A percentile compares a stretch with the other conserved stretches of the same genome.
phyloP scores from a whole-genome alignment of 2,113 vertebrate genomes.

The Crotalus helleri region DNA sequence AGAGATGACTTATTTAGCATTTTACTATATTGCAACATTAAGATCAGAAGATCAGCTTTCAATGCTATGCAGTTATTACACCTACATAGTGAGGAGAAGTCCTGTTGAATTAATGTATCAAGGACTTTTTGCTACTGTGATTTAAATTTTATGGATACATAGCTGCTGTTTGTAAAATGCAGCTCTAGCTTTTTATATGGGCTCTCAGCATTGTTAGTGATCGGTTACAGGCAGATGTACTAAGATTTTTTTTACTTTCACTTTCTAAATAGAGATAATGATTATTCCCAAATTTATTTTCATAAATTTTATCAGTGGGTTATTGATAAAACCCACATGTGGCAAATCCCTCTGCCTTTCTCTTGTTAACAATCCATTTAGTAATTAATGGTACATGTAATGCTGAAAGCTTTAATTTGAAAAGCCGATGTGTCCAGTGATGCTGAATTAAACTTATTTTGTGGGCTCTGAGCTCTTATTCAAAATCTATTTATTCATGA shows the following conservation, averaged over 20 bases:
- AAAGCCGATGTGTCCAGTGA: not conserved
- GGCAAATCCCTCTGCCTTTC: not conserved
- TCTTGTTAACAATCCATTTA: not conserved
- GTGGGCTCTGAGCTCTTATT: not conserved
- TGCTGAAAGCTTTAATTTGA: not conserved
- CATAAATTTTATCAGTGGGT: not conserved
- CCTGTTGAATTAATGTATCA: not conserved
- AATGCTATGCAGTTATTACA: not conserved
- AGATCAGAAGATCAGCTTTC: not conserved
- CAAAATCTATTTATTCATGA: not conserved
- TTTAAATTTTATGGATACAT: not conserved
- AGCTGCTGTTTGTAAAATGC: not conserved
- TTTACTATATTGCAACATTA: not conserved
- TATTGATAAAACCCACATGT: not conserved
- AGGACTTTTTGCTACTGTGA: not conserved
- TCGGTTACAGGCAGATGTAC: not conserved
- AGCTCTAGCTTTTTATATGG: not conserved
- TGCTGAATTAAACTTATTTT: not conserved
- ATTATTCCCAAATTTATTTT: slow-evolving; percentile 18
- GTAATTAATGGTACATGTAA: not conserved
- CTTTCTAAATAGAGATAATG: not conserved
- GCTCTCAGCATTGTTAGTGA: not conserved
- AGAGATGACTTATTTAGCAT: not conserved
- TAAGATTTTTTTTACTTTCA: not conserved
- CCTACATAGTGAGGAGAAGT: not conserved